Base-by-base conservation (phyloP, 2,113 vertebrate genomes). In the Hiodon tergisus region DNA sequence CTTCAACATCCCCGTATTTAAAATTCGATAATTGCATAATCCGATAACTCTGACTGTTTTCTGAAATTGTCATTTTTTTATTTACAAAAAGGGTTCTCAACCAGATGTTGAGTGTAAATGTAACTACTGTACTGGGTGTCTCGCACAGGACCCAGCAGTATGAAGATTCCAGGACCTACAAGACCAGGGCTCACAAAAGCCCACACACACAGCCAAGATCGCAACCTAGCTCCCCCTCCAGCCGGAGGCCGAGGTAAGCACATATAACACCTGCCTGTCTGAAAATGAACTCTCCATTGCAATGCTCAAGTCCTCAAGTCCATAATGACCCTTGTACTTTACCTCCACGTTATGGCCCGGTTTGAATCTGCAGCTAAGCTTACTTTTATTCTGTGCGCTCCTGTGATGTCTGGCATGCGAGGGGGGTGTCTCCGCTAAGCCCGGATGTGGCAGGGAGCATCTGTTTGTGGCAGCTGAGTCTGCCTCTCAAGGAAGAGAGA, bases 191-290 rank as follows among this genome's bases (percentile, higher is more conserved):
- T 76, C 88, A 90, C 79, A 92, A 90, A 89, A 94, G 88, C 89
- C 94, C 94, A 85, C 93, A 91, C 76, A 87, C 91, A 78, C 85
- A 82, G 80, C 84, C 92, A 75, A 93, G 90, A 82, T 92, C 92
- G 3, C 85, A 87, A 74, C 93, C 92, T 76, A 86, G 88, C 81
- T 98, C 95, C 13, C 94, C 94, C 73, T 94, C 83, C 81, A 88
- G 88, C 88, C 93, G 91, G 84, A 93, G 95, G 90, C 92, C 94
- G 89, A 96, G 95, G 96, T 98, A 87, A 83, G 66, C 76, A 16
- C 54, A 5, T 2, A 48, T 16, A 31, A 57, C 0, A 79, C 67
- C 16, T 62, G 74, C 76, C 17, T 69, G 31, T 31, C 31, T 31
- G 31, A 31, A 31, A 31, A 31, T 2, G 31, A 31, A 31, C 31